Conservation (phyloP, 2,797 vertebrate species). For the Periophthalmus magnuspinnatus region DNA sequence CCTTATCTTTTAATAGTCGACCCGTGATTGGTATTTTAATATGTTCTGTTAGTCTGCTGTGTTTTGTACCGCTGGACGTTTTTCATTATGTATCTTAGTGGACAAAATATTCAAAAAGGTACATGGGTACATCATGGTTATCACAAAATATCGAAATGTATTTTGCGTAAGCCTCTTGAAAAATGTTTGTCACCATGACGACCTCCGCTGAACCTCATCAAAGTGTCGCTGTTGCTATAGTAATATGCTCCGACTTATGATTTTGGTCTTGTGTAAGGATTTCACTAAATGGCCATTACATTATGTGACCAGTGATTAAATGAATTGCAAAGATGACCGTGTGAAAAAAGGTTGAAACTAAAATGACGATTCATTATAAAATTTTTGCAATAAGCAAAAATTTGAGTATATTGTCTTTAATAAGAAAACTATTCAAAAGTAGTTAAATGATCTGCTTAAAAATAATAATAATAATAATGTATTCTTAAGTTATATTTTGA, state of each 20-base stretch:
- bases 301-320: neutral
- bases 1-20: slow-evolving; percentile 29
- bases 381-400: too few species aligned
- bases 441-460: too few species aligned
- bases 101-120: slow-evolving; percentile 15
- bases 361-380: too few species aligned
- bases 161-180: slow-evolving; percentile 19
- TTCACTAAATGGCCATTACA: neutral
- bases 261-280: slow-evolving; percentile 14
- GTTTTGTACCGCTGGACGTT: slow-evolving; percentile 35
- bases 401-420: too few species aligned
- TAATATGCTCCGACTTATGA: slow-evolving; percentile 15
- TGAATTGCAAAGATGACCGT: too few species aligned
- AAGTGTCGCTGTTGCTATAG: slow-evolving; percentile 49
- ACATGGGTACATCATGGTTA: neutral
- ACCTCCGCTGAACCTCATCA: slow-evolving; percentile 1
- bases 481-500: too few species aligned
- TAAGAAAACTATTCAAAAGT: too few species aligned
- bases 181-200: slow-evolving; percentile 33
- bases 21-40: slow-evolving; percentile 31
- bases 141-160: neutral
- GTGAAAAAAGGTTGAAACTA: too few species aligned
- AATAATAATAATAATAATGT: too few species aligned
- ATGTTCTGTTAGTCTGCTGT: slow-evolving; percentile 27
- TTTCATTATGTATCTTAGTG: slow-evolving; percentile 26